Percentiles rank a stretch among this genome's conserved stretches.
These are phyloP conservation scores for Spicauda simplicius DNA, from an alignment of 2,888 invertebrate species.

Conservation along the genomic window DNA sequence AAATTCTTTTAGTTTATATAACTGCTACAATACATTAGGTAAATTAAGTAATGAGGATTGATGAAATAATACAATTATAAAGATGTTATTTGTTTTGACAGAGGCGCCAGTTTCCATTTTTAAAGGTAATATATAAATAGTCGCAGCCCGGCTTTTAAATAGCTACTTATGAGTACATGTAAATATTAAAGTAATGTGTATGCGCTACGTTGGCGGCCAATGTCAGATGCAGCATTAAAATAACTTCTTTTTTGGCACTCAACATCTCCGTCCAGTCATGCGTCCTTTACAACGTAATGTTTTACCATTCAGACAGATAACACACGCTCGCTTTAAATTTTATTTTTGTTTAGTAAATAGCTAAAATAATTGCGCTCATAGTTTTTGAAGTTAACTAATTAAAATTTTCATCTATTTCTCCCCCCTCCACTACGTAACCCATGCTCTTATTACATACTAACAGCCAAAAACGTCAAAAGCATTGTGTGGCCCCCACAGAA, in stretches of 20 bases:
- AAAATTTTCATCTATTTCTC: conserved; percentile 71
- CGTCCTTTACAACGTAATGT: conserved; percentile 50
- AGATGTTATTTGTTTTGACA: conserved; percentile 74
- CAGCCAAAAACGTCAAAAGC: conserved; percentile 80
- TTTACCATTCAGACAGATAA: conserved; percentile 52
- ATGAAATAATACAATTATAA: conserved; percentile 37
- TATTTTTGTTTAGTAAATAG: conserved; percentile 50
- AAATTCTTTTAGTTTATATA: not conserved
- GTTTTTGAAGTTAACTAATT: conserved; percentile 66
- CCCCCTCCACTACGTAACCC: conserved; percentile 57
- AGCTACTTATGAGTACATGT: conserved; percentile 64
- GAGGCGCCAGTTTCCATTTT: conserved; percentile 81
- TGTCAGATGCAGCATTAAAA: conserved; percentile 62
- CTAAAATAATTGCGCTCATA: conserved; percentile 48
- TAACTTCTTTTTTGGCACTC: conserved; percentile 68
- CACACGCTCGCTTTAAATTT: conserved; percentile 59
- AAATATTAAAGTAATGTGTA: conserved; percentile 58
- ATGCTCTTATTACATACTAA: conserved; percentile 60
- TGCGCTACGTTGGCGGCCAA: conserved; percentile 68
- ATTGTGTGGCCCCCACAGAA: conserved; percentile 80
- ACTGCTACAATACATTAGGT: not conserved
- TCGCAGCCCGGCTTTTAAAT: conserved; percentile 65
- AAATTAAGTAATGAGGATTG: not conserved
- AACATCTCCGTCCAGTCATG: conserved; percentile 50
- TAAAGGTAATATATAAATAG: conserved; percentile 80